Base-by-base conservation (phyloP, 2,888 invertebrate genomes). In the Tillus elongatus region DNA sequence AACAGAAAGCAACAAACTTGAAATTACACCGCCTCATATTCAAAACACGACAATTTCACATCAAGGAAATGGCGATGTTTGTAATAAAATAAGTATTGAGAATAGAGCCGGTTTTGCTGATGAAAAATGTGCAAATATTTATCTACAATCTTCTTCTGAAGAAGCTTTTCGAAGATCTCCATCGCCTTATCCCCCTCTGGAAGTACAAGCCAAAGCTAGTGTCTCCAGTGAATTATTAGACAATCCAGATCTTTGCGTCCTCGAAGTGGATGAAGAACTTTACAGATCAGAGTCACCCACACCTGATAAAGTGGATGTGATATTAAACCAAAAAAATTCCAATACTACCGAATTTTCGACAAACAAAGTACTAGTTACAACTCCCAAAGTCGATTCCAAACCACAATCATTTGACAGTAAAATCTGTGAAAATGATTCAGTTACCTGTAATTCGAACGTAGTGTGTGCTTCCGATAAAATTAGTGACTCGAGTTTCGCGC, bases 241-340 rank as follows among this genome's bases (percentile, higher is more conserved):
- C 52, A 54, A 59, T 31, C 41, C 51, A 14, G 35, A 34, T 30
- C 44, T 52, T 13, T 50, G 49, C 60, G 51, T 71, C 62, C 53
- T 66, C 58, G 68, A 71, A 68, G 57, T 66, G 53, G 57, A 65
- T 62, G 57, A 71, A 58, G 58, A 69, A 63, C 50, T 67, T 63
- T 66, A 69, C 65, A 42, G 37, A 10, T 51, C 52, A 3, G 44
- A 40, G 15, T 51, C 50, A 8, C 43, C 49, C 15, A 45, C 41
- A 15, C 43, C 48, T 8, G 50, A 45, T 30, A 46, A 45, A 35
- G 31, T 45, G 9, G 44, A 47, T 33, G 31, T 44, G 1, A 41
- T 50, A 26, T 40, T 52, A 14, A 45, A 46, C 24, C 37, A 13
- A 13, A 35, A 43, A 1, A 43, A 43, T 29, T 42, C 41, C 33